phyloP scores from a whole-genome alignment of 2,888 invertebrate genomes.

The Macrosoma leucophasiata region DNA sequence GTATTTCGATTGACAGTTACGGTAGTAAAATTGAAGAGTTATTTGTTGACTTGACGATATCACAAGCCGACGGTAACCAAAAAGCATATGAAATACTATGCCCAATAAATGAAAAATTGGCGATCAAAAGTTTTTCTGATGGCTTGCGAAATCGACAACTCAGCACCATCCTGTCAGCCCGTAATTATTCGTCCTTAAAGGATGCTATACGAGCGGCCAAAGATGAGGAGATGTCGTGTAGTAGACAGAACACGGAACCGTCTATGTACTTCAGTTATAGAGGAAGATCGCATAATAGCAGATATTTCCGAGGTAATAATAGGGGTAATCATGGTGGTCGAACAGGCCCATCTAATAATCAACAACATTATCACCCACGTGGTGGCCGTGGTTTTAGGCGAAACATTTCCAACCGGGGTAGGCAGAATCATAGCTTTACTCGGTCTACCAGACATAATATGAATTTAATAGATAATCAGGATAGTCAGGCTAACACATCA shows the following conservation, averaged over 20 bases:
- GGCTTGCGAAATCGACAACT: conserved; percentile 20
- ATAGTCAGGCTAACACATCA: too few relatives aligned
- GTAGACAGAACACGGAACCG: not conserved
- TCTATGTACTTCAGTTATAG: not conserved
- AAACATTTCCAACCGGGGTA: too few relatives aligned
- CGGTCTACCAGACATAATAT: too few relatives aligned
- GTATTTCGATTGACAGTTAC: conserved; percentile 10
- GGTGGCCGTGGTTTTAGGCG: too few relatives aligned
- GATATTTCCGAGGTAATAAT: not conserved
- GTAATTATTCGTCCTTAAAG: conserved; percentile 14
- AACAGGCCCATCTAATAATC: not conserved
- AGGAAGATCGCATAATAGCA: not conserved
- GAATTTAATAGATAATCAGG: too few relatives aligned
- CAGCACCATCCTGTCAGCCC: conserved; percentile 19
- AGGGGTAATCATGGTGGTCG: not conserved
- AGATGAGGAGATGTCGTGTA: conserved; percentile 12
- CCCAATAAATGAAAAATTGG: conserved; percentile 22
- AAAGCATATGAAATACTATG: conserved; percentile 14
- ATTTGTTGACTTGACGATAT: conserved; percentile 24
- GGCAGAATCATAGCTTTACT: too few relatives aligned
- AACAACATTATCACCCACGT: not conserved
- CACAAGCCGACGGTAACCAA: conserved; percentile 19
- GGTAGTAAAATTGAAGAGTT: conserved; percentile 16
- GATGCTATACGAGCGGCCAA: conserved; percentile 14
- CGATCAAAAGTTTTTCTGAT: conserved; percentile 23